Conservation (phyloP, 2,797 vertebrate species). For the Alfaro cultratus region DNA sequence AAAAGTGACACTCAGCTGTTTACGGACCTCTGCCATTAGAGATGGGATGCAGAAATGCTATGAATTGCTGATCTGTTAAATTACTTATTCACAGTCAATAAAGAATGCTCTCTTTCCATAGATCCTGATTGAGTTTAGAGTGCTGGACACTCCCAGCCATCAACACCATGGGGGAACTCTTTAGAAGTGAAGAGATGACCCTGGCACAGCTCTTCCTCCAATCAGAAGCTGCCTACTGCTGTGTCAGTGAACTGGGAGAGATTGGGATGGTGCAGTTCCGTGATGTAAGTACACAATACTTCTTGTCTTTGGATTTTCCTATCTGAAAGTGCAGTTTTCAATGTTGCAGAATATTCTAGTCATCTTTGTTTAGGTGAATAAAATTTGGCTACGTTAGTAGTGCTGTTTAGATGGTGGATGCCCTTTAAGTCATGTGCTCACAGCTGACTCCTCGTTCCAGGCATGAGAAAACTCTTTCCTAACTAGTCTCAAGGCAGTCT, state of each 20-base stretch:
- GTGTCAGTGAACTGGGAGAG: constrained; percentile 97
- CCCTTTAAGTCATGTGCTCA: constrained; percentile 67
- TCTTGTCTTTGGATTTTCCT: neutral
- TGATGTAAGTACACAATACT: constrained; percentile 86
- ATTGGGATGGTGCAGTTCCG: constrained; percentile 97
- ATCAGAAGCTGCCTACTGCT: constrained; percentile 95
- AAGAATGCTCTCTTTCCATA: constrained; percentile 16
- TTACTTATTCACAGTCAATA: neutral
- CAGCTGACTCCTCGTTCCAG: constrained; percentile 63
- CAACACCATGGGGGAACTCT: constrained; percentile 90
- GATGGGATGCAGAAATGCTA: neutral
- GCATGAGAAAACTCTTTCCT: constrained; percentile 50
- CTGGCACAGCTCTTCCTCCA: constrained; percentile 96
- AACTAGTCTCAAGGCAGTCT: constrained; percentile 38
- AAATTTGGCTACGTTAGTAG: constrained; percentile 14
- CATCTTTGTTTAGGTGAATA: neutral
- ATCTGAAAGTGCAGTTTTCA: neutral
- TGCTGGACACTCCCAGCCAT: constrained; percentile 29
- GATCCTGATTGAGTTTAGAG: constrained; percentile 28
- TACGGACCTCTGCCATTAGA: constrained; percentile 20
- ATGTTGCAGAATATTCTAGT: neutral
- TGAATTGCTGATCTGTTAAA: neutral
- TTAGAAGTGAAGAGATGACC: constrained; percentile 96
- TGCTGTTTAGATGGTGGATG: constrained; percentile 41
- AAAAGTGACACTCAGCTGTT: constrained; percentile 49